A percentile compares a stretch with the other conserved stretches of the same genome.
phyloP scores from a whole-genome alignment of 2,113 vertebrate genomes.

The Zootoca vivipara region DNA sequence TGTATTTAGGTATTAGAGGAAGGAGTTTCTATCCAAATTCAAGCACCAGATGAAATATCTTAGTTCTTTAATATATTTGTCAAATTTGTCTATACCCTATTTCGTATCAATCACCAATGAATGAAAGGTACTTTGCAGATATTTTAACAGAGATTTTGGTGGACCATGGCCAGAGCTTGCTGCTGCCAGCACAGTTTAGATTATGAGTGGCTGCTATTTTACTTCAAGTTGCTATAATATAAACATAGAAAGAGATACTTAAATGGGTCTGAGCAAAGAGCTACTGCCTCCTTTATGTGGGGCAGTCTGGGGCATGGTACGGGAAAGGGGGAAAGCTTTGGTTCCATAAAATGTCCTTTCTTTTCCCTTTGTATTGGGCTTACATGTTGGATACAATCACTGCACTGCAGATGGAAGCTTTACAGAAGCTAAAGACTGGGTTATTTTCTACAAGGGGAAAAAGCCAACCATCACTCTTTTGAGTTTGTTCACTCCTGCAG shows the following conservation, averaged over 20 bases:
- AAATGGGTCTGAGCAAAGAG: constrained; percentile 66
- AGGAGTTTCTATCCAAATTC: background rate
- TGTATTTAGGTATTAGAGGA: background rate
- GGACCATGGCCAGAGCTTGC: constrained; percentile 46
- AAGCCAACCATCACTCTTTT: constrained; percentile 34
- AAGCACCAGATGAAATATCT: background rate
- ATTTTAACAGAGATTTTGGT: background rate
- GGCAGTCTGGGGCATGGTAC: constrained; percentile 43
- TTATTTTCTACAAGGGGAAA: constrained; percentile 35
- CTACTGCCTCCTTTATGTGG: constrained; percentile 58
- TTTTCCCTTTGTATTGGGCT: constrained; percentile 37
- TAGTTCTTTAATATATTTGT: fast-evolving
- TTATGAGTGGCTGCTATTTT: constrained; percentile 33
- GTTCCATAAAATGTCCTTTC: constrained; percentile 21
- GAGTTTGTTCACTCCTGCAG: constrained; percentile 51
- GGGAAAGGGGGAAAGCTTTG: constrained; percentile 9
- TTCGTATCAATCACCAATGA: background rate
- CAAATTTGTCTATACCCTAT: background rate
- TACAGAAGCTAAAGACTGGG: constrained; percentile 43
- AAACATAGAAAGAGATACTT: constrained; percentile 34
- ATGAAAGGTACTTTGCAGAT: background rate
- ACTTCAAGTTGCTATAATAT: constrained; percentile 55
- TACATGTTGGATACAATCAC: constrained; percentile 44
- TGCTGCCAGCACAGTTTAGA: constrained; percentile 60
- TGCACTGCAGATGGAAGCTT: constrained; percentile 44